These are phyloP conservation scores for Drosophila anceps DNA, from an alignment of 2,888 invertebrate genomes.

Conservation along the genomic window DNA sequence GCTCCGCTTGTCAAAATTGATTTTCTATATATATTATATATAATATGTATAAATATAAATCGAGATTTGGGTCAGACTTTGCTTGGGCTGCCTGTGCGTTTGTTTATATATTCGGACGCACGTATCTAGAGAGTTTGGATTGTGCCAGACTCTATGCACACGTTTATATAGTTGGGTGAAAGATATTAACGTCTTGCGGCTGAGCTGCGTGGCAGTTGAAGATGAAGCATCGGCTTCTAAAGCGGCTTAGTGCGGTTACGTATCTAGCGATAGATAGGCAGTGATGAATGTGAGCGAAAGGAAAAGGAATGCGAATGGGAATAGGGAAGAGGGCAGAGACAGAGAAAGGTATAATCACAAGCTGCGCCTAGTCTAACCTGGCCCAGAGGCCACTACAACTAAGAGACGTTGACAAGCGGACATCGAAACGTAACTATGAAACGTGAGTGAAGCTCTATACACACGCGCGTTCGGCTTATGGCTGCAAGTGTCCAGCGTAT, in stretches of 20 bases:
- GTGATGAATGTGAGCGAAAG: background rate
- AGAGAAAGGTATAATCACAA: background rate
- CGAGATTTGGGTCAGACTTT: background rate
- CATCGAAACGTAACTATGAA: background rate
- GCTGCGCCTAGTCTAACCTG: background rate
- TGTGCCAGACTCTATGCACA: too few relatives aligned
- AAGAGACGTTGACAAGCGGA: background rate
- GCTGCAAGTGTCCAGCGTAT: slow-evolving; percentile 8
- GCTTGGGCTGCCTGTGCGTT: background rate
- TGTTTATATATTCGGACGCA: background rate
- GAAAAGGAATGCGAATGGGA: background rate
- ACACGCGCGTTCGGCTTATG: background rate
- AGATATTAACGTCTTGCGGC: background rate
- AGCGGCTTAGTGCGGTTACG: background rate
- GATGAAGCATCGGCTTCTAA: background rate
- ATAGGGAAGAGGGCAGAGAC: background rate
- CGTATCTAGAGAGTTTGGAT: too few relatives aligned
- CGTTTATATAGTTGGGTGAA: too few relatives aligned
- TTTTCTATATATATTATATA: background rate
- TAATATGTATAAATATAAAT: background rate
- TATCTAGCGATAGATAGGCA: slow-evolving; percentile 9
- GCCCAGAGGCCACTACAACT: too few relatives aligned
- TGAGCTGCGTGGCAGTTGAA: background rate
- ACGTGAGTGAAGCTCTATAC: background rate
- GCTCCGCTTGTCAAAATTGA: background rate